Conservation (phyloP, 2,113 vertebrate species). For the Oncorhynchus mykiss region DNA sequence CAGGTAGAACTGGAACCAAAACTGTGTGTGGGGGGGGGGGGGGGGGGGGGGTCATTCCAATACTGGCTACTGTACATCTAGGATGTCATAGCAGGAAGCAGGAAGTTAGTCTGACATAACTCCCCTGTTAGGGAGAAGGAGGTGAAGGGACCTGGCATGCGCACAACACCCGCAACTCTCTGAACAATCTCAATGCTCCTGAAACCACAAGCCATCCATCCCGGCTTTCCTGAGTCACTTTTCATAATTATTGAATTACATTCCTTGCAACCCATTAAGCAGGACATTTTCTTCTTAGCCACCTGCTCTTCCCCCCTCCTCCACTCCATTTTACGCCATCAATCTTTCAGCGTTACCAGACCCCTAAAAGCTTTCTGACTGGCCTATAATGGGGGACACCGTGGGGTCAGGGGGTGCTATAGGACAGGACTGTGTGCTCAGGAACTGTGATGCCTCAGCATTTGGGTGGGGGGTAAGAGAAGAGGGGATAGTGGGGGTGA, state of each 20-base stretch:
- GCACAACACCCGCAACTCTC: background rate
- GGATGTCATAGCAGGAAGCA: too few relatives aligned
- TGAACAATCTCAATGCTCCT: background rate
- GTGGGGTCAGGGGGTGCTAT: slow-evolving; percentile 72
- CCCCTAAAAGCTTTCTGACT: slow-evolving; percentile 84
- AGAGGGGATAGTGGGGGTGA: slow-evolving; percentile 41
- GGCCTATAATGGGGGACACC: slow-evolving; percentile 78
- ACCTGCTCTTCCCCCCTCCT: slow-evolving; percentile 72
- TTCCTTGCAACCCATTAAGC: slow-evolving; percentile 76
- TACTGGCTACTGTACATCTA: too few relatives aligned
- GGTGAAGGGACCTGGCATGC: background rate
- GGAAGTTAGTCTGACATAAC: background rate
- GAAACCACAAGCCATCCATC: slow-evolving; percentile 40
- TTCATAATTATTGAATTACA: slow-evolving; percentile 84
- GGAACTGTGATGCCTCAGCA: slow-evolving; percentile 69
- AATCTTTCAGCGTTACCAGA: slow-evolving; percentile 79
- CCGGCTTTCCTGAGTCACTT: slow-evolving; percentile 73
- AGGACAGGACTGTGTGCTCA: slow-evolving; percentile 67
- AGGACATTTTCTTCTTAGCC: slow-evolving; percentile 81
- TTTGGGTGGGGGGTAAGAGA: slow-evolving; percentile 52
- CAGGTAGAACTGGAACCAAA: too few relatives aligned
- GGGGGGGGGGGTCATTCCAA: too few relatives aligned
- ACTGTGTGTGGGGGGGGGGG: too few relatives aligned
- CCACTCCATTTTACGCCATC: slow-evolving; percentile 75
- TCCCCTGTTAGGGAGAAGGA: background rate